Evolutionary conservation across 2,113 vertebrate species (phyloP), one percentile per base, ranked within the genome.

Genomic region (Puma concolor): DNA sequence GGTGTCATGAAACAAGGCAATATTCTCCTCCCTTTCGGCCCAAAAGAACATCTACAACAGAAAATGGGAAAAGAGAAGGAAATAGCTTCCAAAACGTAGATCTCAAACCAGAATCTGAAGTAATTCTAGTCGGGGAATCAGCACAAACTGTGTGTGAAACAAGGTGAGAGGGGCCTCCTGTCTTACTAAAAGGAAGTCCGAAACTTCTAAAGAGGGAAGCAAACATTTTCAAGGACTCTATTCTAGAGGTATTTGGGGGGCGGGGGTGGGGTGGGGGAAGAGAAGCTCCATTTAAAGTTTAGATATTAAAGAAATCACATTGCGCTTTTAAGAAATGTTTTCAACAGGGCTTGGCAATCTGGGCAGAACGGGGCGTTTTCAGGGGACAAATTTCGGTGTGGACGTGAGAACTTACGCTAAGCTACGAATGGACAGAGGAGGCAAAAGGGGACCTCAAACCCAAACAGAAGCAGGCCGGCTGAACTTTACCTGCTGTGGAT

Each of bases 1-100:
- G 19, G 1, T 96, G 95, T 96, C 85, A 60, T 44, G 89, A 97
- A 96, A 98, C 67, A 88, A 97, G 92, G 77, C 77, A 27, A 57
- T 14, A 69, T 81, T 94, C 91, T 97, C 95, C 90, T 90, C 76
- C 69, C 29, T 33, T 69, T 91, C 63, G 25, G 38, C 69, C 92
- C 60, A 8, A 94, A 84, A 97, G 96, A 94, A 98, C 44, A 95
- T 4, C 7, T 23, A 7, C 16, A 57, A 96, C 64, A 94, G 91
- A 64, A 95, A 92, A 54, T 12, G 50, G 81, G 89, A 11, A 33
- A 66, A 88, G 50, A 80, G 2, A 33, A 96, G 92, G 0, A 80
- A 85, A 87, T 36, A 64, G 12, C 44, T 93, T 95, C 64, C 54
- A 82, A 91, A 82, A 82, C 4, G 31, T 8, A 97, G 86, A 86